Base-by-base conservation (phyloP, 1,140 invertebrate genomes). In the Ceratina japonica region DNA sequence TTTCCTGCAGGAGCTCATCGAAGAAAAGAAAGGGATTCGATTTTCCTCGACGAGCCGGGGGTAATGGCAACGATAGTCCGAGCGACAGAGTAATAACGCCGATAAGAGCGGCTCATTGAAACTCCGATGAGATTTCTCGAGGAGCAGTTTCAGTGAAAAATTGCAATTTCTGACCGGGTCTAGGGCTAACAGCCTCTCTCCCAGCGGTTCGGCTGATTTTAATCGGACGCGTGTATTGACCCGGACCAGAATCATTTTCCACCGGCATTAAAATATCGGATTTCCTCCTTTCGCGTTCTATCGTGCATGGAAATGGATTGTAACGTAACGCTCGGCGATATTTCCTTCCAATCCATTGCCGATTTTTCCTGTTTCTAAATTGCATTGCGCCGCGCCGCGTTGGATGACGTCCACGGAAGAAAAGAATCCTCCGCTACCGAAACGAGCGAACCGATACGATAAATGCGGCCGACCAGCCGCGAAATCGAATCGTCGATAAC, bases 71-170 rank as follows among this genome's bases (percentile, higher is more conserved):
- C 66, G 75, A 69, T 63, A 72, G 65, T 65, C 68, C 71, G 71
- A 75, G 75, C 31, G 81, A 56, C 31, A 18, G 77, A 72, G 79
- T 86, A 84, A 86, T 81, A 84, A 86, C 82, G 77, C 69, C 75
- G 75, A 86, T 86, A 84, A 86, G 84, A 79, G 74, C 22, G 51
- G 54, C 54, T 82, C 72, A 81, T 83, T 78, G 72, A 83, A 70
- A 72, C 59, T 80, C 65, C 52, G 54, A 81, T 80, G 79, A 79
- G 80, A 79, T 83, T 71, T 66, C 58, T 66, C 61, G 62, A 65
- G 51, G 52, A 44, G 15, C 62, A 44, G 37, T 44, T 56, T 61
- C 65, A 66, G 18, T 66, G 75, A 81, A 78, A 78, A 81, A 81
- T 81, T 76, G 75, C 58, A 79, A 81, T 81, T 66, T 72, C 66